phyloP scores from a whole-genome alignment of 2,113 vertebrate species.

The Thalassarche chlororhynchos region DNA sequence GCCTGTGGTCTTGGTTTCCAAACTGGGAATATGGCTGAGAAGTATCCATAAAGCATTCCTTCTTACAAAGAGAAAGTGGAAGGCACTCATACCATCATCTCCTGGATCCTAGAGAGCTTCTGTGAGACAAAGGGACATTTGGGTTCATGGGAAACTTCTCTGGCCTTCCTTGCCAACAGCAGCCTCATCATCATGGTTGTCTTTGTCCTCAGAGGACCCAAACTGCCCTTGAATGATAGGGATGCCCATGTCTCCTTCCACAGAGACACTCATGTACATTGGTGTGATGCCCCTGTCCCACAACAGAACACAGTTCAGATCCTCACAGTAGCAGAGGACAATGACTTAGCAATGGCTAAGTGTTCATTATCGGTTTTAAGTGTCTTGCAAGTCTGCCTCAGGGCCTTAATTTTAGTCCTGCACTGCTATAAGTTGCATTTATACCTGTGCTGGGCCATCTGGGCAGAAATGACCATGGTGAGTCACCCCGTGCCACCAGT shows the following conservation, averaged over 20 bases:
- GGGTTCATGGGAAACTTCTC: neutral
- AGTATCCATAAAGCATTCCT: neutral
- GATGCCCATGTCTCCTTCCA: neutral
- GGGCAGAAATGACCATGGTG: neutral
- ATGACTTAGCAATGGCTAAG: neutral
- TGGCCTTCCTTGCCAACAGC: neutral
- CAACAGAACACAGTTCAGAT: neutral
- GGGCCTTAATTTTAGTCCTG: neutral
- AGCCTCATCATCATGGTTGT: neutral
- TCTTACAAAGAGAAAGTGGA: neutral
- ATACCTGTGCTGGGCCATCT: neutral
- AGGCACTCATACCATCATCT: neutral
- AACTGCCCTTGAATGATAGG: neutral
- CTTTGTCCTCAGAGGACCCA: neutral
- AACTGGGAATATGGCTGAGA: neutral
- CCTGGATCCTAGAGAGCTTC: neutral
- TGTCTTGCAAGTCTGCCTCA: neutral
- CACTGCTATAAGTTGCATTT: neutral
- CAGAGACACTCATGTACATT: fast-evolving
- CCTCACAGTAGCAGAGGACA: neutral
- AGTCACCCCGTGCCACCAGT: neutral
- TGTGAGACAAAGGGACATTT: neutral
- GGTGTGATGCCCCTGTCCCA: neutral
- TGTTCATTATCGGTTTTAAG: neutral
- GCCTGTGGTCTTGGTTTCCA: neutral